Evolutionary conservation across 2,888 invertebrate species (phyloP), one percentile per base, ranked within the genome.

Genomic region (Agriopis aurantiaria): DNA sequence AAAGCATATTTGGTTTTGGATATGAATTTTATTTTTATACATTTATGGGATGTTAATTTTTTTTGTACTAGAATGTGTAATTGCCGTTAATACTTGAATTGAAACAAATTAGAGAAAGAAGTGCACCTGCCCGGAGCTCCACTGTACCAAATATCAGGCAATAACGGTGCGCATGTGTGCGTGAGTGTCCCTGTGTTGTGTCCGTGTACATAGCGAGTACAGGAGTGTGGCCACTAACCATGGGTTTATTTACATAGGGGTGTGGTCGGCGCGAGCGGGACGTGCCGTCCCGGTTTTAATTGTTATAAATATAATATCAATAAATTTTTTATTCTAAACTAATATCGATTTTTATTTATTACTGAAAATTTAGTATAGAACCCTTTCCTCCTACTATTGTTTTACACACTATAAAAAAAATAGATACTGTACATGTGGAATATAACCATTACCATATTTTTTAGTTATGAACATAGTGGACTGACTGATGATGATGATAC

Each of bases 221-320:
- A 88, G 88, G 80, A 80, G 78, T 77, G 77, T 75, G 67, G 69
- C 63, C 70, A 80, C 80, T 83, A 83, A 76, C 78, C 80, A 80
- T 76, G 80, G 78, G 73, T 67, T 63, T 63, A 58, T 62, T 59
- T 63, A 66, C 71, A 75, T 80, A 78, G 78, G 74, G 80, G 73
- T 72, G 76, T 67, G 71, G 68, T 40, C 82, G 79, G 79, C 74
- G 79, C 76, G 78, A 77, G 81, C 64, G 78, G 58, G 78, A 76
- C 77, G 76, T 68, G 64, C 76, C 64, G 72, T 75, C 84, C 80
- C 77, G 80, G 77, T 84, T 88, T 87, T 82, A 85, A 89, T 92
- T 93, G 93, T 93, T 93, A 91, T 89, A 88, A 89, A 90, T 88
- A 92, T 91, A 91, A 92, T 92, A 93, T 93, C 91, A 93, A 92